Evolutionary conservation across 1,140 invertebrate genomes (phyloP), one percentile per base, ranked within the genome.

Genomic region (Saccostrea glomerata): DNA sequence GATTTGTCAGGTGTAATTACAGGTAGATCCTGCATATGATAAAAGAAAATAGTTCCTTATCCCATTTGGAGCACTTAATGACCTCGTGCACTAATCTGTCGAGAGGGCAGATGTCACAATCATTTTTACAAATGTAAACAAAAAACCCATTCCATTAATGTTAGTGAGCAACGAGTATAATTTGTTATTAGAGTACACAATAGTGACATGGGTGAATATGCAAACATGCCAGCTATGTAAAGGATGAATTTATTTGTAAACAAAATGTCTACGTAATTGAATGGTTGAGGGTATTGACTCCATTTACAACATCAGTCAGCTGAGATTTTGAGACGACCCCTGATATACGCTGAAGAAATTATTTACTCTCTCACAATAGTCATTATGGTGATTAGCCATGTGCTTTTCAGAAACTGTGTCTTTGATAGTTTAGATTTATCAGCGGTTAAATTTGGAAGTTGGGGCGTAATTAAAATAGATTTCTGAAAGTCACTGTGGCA

Each of bases 331-430:
- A 77, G 70, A 77, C 70, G 70, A 77, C 25, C 70, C 70, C 70
- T 77, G 70, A 77, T 77, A 30, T 77, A 77, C 70, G 70, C 70
- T 77, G 70, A 77, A 77, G 70, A 77, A 77, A 77, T 77, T 77
- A 77, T 77, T 77, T 77, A 77, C 70, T 77, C 70, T 77, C 87
- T 58, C 77, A 88, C 84, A 84, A 84, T 56, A 84, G 55, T 84
- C 87, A 87, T 89, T 92, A 92, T 92, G 91, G 77, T 90, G 86
- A 91, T 91, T 92, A 92, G 91, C 91, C 91, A 92, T 92, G 91
- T 91, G 91, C 88, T 89, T 83, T 91, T 85, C 84, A 25, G 13
- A 30, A 47, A 30, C 25, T 77, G 23, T 30, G n/a, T 77, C 25
- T 25, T 36, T 12, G 13, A 77, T 77, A 77, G 30, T 77, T 30